Evolutionary conservation across 2,797 vertebrate species (phyloP).

Genomic region (Xiphorhynchus erythropygius): DNA sequence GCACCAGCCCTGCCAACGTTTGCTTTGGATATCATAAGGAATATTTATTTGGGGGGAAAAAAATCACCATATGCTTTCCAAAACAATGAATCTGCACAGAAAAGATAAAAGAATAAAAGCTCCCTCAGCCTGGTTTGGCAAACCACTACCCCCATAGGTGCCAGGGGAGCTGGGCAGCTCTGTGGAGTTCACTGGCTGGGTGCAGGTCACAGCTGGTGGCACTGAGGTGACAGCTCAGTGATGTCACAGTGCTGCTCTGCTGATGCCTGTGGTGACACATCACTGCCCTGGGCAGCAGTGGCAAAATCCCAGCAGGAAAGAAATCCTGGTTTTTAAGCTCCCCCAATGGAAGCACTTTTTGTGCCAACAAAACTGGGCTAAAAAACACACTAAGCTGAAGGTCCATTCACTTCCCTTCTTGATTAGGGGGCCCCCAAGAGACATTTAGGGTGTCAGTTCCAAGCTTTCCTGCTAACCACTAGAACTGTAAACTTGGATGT

Average conservation of each 20-base stretch:
- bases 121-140: neutral
- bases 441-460: neutral
- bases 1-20: neutral
- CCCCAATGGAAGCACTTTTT: neutral
- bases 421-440: too few species aligned
- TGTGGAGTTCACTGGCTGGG: neutral
- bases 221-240: neutral
- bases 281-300: neutral
- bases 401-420: neutral
- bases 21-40: neutral
- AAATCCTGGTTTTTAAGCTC: neutral
- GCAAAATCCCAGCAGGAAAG: neutral
- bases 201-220: neutral
- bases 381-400: neutral
- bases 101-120: neutral
- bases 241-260: neutral
- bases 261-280: too few species aligned
- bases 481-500: neutral
- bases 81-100: neutral
- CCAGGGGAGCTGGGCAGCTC: neutral
- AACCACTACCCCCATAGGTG: rapidly evolving
- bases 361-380: neutral
- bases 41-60: rapidly evolving
- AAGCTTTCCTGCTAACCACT: neutral
- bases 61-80: neutral